These are phyloP conservation scores for Sternotherus odoratus DNA, from an alignment of 2,797 vertebrate genomes.

Conservation along the genomic window DNA sequence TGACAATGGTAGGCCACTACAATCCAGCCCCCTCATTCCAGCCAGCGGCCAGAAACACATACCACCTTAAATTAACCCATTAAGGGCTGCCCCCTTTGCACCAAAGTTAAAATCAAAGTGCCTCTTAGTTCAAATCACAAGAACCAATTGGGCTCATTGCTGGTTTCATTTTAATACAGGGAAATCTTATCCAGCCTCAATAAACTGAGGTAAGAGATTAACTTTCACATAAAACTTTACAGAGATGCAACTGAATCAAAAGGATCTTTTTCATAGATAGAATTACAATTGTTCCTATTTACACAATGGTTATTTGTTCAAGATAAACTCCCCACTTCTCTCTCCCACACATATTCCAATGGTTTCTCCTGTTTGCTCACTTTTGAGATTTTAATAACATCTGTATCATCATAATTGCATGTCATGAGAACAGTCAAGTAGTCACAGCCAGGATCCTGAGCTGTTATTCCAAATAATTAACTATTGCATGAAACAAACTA, in stretches of 20 bases:
- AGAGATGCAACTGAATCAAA: constrained; percentile 41
- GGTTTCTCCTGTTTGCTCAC: constrained; percentile 24
- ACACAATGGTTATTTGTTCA: constrained; percentile 33
- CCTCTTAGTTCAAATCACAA: neutral
- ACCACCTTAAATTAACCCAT: neutral
- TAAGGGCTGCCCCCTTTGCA: neutral
- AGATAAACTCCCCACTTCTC: neutral
- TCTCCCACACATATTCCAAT: neutral
- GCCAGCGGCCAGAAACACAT: neutral
- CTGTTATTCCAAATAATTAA: constrained; percentile 22
- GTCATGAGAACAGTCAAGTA: neutral
- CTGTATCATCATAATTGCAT: neutral
- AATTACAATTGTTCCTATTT: constrained; percentile 24
- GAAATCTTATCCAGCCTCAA: constrained; percentile 23
- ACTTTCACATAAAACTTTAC: constrained; percentile 32
- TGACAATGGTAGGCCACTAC: neutral
- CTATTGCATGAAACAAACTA: constrained; percentile 22
- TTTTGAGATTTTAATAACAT: neutral
- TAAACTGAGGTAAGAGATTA: constrained; percentile 23
- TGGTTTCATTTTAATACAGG: constrained; percentile 53
- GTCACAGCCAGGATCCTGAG: constrained; percentile 11
- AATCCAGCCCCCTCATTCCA: constrained; percentile 6
- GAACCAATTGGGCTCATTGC: constrained; percentile 25
- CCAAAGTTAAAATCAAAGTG: neutral
- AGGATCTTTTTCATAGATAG: constrained; percentile 14